These are phyloP conservation scores for Branchinecta lindahli DNA, from an alignment of 1,140 invertebrate genomes.

Conservation along the genomic window DNA sequence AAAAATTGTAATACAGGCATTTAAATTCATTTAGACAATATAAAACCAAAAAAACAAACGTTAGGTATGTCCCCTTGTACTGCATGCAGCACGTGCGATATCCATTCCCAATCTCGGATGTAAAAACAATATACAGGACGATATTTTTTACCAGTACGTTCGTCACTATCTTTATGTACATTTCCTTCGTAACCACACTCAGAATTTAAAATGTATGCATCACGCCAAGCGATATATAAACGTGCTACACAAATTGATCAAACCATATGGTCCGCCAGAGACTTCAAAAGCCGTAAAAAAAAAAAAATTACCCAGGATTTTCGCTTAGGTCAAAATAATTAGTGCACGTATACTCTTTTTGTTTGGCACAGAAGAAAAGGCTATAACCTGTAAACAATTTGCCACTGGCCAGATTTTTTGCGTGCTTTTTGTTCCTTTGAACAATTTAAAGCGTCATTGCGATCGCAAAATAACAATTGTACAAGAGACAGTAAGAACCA, in stretches of 20 bases:
- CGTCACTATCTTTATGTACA: slow-evolving; percentile 6
- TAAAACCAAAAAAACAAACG: too few species aligned
- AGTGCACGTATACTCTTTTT: slow-evolving; percentile 8
- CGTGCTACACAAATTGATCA: too few species aligned
- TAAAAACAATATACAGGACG: slow-evolving; percentile 9
- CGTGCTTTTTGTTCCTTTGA: slow-evolving; percentile 8
- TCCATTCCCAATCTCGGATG: slow-evolving; percentile 7
- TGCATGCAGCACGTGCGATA: slow-evolving; percentile 7
- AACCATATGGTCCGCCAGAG: too few species aligned
- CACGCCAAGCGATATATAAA: neutral
- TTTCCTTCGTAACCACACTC: slow-evolving; percentile 8
- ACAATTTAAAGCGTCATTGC: slow-evolving; percentile 8
- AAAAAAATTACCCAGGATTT: too few species aligned
- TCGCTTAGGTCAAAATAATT: slow-evolving; percentile 9
- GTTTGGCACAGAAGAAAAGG: slow-evolving; percentile 8
- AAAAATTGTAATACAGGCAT: slow-evolving; percentile 9
- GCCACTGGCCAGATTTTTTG: slow-evolving; percentile 7
- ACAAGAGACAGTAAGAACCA: slow-evolving; percentile 8
- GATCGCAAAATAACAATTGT: slow-evolving; percentile 9
- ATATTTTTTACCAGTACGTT: slow-evolving; percentile 6
- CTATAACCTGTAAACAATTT: slow-evolving; percentile 6
- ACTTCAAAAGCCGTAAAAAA: too few species aligned
- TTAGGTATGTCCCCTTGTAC: slow-evolving; percentile 7
- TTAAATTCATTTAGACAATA: too few species aligned
- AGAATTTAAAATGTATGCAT: slow-evolving; percentile 6